Evolutionary conservation across 1,140 invertebrate species (phyloP), one percentile per base, ranked within the genome.

Genomic region (Bombyx mandarina): DNA sequence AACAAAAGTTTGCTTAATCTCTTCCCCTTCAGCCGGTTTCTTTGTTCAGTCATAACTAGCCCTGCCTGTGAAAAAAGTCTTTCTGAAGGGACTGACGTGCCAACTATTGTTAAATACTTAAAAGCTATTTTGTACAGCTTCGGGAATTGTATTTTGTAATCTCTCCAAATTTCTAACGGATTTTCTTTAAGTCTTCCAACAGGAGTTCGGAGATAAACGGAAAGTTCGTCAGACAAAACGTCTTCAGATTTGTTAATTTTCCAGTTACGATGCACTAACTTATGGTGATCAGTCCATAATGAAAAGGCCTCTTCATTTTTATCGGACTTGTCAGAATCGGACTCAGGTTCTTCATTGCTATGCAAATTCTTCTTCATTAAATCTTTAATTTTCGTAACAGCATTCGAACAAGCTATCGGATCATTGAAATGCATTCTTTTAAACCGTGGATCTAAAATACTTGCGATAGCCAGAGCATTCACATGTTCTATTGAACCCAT

Each of bases 141-240:
- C 8, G 82, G 73, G 62, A 81, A 69, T 51, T 73, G 67, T 46
- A 59, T 53, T 57, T 83, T 79, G 6, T 68, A 57, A 55, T 76
- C 73, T 72, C 56, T 50, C 79, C 77, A 88, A 43, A 71, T 63
- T 65, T 82, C 65, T 26, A 84, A 60, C 22, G 76, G 76, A 61
- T 86, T 72, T 56, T 78, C 74, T 45, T 70, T 65, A 0, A 73
- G 52, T 64, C 62, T 62, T 45, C 69, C 58, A 47, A 77, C 67
- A 54, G 62, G 65, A 55, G 47, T 47, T 10, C 12, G 9, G 9
- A 47, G 12, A n/a, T 47, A 47, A n/a, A 47, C 45, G 10, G 45
- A 10, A 7, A 46, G 45, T 10, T 46, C 10, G 12, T 47, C 45
- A 47, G 45, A 47, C 9, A 47, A 10, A 47, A 8, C 9, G 9